Conservation (phyloP, 1,140 invertebrate species). For the Diachasmimorpha longicaudata region DNA sequence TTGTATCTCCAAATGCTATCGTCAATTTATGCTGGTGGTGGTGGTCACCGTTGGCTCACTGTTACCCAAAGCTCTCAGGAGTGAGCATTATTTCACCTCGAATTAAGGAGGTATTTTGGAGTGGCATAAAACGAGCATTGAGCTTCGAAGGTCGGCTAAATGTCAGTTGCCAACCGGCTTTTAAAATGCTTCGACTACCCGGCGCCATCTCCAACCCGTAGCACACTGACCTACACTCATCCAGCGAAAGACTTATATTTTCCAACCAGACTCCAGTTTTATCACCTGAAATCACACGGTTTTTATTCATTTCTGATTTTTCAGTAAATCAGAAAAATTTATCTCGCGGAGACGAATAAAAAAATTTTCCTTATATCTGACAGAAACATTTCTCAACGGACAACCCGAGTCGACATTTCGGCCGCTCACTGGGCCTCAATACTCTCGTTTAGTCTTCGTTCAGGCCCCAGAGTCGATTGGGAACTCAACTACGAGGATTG, state of each 20-base stretch:
- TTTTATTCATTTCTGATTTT: too few species aligned
- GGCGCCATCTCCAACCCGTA: neutral
- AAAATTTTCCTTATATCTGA: too few species aligned
- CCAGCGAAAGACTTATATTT: neutral
- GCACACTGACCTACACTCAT: conserved; percentile 10
- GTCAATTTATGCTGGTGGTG: neutral
- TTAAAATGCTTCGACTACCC: neutral
- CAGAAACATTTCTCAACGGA: too few species aligned
- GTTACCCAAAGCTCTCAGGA: too few species aligned
- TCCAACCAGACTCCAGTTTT: neutral
- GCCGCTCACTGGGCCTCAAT: too few species aligned
- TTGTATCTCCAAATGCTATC: neutral
- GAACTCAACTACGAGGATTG: too few species aligned
- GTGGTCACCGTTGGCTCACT: neutral
- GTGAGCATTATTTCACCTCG: neutral
- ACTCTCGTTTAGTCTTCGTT: too few species aligned
- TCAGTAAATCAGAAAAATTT: too few species aligned
- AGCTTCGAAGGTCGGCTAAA: neutral
- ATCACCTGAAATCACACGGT: too few species aligned
- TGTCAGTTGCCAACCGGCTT: conserved; percentile 1
- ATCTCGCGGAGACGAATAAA: too few species aligned
- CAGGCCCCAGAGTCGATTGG: too few species aligned
- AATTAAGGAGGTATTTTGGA: neutral
- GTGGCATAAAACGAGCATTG: neutral
- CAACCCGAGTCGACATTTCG: too few species aligned